phyloP scores from a whole-genome alignment of 2,797 vertebrate genomes.

The Benthosema pterotum region DNA sequence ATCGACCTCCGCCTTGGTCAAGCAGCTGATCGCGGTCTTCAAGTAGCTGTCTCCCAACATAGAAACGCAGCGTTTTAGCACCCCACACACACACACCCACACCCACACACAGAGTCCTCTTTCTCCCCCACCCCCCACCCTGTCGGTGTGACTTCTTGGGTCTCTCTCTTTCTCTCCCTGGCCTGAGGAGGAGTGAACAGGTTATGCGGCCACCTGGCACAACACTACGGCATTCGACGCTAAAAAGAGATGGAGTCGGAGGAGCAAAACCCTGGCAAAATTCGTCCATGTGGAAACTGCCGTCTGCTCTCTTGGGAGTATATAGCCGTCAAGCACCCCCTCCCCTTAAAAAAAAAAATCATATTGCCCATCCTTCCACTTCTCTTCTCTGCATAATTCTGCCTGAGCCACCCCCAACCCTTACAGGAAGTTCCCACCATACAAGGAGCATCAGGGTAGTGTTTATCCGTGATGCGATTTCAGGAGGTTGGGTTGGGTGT shows the following conservation, averaged over 20 bases:
- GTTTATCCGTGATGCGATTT: conserved; percentile 39
- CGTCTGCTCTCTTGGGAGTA: conserved; percentile 50
- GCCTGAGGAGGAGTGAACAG: conserved; percentile 10
- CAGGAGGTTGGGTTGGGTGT: conserved; percentile 7
- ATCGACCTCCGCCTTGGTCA: neutral
- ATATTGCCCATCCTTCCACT: conserved; percentile 5
- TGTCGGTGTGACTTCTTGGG: no score
- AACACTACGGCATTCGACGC: conserved; percentile 3
- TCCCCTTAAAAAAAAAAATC: neutral
- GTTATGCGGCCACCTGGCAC: neutral
- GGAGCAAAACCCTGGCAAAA: conserved; percentile 32
- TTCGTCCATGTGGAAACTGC: conserved; percentile 41
- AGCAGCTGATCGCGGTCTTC: conserved; percentile 22
- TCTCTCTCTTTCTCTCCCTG: no score
- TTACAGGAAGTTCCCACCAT: conserved; percentile 67
- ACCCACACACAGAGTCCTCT: neutral
- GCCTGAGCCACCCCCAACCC: conserved; percentile 12
- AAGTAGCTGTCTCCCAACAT: conserved; percentile 4
- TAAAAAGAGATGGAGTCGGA: conserved; percentile 5
- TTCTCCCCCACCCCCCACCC: no score
- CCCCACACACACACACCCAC: no score
- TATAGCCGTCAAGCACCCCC: conserved; percentile 44
- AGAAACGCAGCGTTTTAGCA: neutral
- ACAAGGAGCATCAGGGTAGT: conserved; percentile 65
- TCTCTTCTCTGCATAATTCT: conserved; percentile 34